A percentile compares a stretch with the other conserved stretches of the same genome.
phyloP scores from a whole-genome alignment of 2,888 invertebrate species.

The Elegia similella region DNA sequence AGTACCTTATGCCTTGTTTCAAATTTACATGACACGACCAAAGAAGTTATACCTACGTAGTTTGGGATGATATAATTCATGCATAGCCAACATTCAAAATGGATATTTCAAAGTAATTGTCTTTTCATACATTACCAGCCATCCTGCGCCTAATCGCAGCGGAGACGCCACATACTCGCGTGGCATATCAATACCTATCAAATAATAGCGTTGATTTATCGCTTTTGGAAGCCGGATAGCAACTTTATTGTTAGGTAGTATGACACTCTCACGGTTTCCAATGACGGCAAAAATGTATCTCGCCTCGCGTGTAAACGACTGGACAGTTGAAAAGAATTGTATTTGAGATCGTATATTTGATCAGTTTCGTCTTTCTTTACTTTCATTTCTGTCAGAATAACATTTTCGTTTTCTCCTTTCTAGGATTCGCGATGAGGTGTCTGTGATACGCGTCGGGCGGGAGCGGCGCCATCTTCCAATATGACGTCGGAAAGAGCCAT shows the following conservation, averaged over 20 bases:
- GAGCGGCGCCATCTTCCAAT: conserved; percentile 48
- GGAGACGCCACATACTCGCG: conserved; percentile 18
- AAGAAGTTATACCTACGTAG: too few species aligned
- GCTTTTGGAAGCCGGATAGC: conserved; percentile 17
- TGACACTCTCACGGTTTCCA: conserved; percentile 18
- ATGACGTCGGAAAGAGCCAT: conserved; percentile 89
- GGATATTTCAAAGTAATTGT: too few species aligned
- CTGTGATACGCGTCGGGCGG: conserved; percentile 52
- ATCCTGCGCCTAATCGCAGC: too few species aligned
- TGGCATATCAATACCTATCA: conserved; percentile 16
- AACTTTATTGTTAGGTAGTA: conserved; percentile 23
- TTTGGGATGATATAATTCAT: too few species aligned
- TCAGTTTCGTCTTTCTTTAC: conserved; percentile 11
- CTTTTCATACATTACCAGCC: too few species aligned
- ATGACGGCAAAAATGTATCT: conserved; percentile 18
- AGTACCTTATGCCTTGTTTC: too few species aligned
- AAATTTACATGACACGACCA: too few species aligned
- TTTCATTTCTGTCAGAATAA: background rate
- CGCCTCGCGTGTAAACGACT: conserved; percentile 15
- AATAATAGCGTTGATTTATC: conserved; percentile 19
- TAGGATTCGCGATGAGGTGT: conserved; percentile 72
- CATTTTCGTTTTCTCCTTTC: conserved; percentile 43
- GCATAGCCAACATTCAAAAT: too few species aligned
- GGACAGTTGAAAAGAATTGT: conserved; percentile 13
- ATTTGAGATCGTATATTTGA: conserved; percentile 5